phyloP scores from a whole-genome alignment of 2,113 vertebrate genomes.

The Felis chaus region DNA sequence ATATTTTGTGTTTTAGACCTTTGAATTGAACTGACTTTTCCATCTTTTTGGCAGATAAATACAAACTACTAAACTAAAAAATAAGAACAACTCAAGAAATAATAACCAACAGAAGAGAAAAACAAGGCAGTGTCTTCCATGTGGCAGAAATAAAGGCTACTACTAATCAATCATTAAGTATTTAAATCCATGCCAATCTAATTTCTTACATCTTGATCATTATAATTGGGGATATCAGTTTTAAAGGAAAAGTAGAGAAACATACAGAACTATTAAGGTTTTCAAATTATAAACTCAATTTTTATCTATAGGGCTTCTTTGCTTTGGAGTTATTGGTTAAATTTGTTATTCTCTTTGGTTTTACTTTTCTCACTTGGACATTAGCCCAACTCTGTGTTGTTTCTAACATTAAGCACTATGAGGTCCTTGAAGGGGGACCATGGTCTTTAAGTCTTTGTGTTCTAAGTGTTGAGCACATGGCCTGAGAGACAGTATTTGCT shows the following conservation, averaged over 20 bases:
- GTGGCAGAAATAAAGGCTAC: slow-evolving; percentile 68
- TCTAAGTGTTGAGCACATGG: background rate
- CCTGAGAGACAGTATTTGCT: background rate
- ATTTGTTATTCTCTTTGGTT: background rate
- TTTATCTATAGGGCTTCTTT: slow-evolving; percentile 22
- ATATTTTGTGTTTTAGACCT: slow-evolving; percentile 45
- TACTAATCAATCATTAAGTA: slow-evolving; percentile 31
- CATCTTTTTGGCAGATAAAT: slow-evolving; percentile 42
- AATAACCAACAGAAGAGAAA: background rate
- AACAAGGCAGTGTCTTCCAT: slow-evolving; percentile 22
- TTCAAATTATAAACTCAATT: slow-evolving; percentile 37
- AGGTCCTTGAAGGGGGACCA: background rate
- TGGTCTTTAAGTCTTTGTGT: background rate
- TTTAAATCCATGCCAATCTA: background rate
- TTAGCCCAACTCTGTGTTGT: background rate
- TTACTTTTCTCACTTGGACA: background rate
- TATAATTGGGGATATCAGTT: background rate
- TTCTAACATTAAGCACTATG: background rate
- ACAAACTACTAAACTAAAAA: slow-evolving; percentile 44
- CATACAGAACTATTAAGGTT: background rate
- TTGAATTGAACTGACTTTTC: slow-evolving; percentile 46
- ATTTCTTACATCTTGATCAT: slow-evolving; percentile 24
- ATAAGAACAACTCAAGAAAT: slow-evolving; percentile 51
- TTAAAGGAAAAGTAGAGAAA: slow-evolving; percentile 15
- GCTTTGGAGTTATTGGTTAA: background rate